These are phyloP conservation scores for Brenthis hecate DNA, from an alignment of 2,888 invertebrate species.

Conservation along the genomic window DNA sequence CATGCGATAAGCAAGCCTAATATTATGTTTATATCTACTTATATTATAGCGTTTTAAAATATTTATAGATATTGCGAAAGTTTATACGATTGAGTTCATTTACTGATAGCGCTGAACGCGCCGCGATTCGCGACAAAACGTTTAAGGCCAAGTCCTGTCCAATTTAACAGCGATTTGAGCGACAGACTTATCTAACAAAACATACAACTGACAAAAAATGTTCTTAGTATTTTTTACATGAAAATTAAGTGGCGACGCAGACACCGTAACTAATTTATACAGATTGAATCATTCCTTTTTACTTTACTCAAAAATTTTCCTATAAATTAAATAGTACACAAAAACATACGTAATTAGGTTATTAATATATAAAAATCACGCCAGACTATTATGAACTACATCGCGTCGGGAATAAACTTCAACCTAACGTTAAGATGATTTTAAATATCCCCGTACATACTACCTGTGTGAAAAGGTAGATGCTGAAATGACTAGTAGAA, in stretches of 20 bases:
- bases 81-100: background rate
- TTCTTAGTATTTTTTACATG: background rate
- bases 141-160: slow-evolving; percentile 3
- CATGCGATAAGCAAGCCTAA: background rate
- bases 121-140: background rate
- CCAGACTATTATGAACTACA: no score
- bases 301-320: background rate
- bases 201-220: slow-evolving; percentile 6
- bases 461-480: no score
- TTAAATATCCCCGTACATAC: no score
- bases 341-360: background rate
- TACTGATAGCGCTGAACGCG: background rate
- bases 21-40: background rate
- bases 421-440: no score
- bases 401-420: no score
- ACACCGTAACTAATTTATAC: slow-evolving; percentile 3
- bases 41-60: no score
- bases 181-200: background rate
- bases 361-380: background rate
- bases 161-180: slow-evolving; percentile 6
- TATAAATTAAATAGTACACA: background rate
- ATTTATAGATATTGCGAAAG: background rate
- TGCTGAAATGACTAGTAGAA: no score
- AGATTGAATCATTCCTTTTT: background rate
- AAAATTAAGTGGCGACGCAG: background rate